Percentiles rank a stretch among this genome's conserved stretches.
phyloP scores from a whole-genome alignment of 2,797 vertebrate genomes.

The Balearica regulorum region DNA sequence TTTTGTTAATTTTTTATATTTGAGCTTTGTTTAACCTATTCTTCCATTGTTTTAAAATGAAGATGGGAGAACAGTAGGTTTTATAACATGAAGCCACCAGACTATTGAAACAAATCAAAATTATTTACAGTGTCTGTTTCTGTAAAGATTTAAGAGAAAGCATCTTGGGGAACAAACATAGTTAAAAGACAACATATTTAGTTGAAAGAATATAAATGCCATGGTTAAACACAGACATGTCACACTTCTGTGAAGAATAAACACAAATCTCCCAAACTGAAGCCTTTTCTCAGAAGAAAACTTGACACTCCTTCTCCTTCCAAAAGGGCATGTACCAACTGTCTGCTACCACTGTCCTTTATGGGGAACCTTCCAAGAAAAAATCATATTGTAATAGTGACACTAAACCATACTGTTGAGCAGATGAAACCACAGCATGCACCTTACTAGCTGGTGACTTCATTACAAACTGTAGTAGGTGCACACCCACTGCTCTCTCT shows the following conservation, averaged over 20 bases:
- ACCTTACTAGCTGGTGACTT: not conserved
- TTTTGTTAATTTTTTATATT: not conserved
- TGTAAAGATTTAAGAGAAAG: not conserved
- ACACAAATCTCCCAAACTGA: not conserved
- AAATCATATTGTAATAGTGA: not conserved
- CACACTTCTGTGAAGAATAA: not conserved
- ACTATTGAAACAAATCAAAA: not conserved
- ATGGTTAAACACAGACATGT: not conserved
- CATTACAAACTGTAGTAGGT: not conserved
- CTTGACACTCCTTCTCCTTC: not conserved
- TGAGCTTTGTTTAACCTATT: not conserved
- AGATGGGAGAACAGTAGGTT: not conserved
- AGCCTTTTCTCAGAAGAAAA: not conserved
- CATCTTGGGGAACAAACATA: not conserved
- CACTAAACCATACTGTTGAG: not conserved
- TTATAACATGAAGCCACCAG: not conserved
- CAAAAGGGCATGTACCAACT: not conserved
- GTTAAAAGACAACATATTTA: not conserved
- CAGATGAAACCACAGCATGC: not conserved
- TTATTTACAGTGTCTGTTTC: not conserved
- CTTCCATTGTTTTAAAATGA: not conserved
- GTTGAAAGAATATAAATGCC: not conserved
- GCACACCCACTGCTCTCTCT: not conserved
- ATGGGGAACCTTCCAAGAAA: not conserved
- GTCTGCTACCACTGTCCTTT: not conserved